phyloP scores from a whole-genome alignment of 2,113 vertebrate genomes.

The Telmatochromis sp. region DNA sequence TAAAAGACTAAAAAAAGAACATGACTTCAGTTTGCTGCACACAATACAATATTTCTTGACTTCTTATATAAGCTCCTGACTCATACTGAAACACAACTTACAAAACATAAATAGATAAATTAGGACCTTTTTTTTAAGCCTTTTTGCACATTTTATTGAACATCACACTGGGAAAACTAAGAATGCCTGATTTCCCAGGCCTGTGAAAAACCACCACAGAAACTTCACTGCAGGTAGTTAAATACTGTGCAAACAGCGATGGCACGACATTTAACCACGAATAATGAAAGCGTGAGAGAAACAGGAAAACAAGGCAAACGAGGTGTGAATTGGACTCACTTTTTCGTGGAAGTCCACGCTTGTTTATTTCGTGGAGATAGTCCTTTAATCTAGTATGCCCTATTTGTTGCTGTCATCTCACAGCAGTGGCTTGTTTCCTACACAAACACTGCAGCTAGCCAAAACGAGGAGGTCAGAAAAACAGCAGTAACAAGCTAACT shows the following conservation, averaged over 20 bases:
- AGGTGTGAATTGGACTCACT: neutral
- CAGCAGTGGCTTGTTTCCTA: neutral
- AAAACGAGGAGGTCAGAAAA: neutral
- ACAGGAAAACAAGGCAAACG: neutral
- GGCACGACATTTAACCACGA: neutral
- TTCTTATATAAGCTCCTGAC: neutral
- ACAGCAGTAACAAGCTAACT: neutral
- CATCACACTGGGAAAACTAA: neutral
- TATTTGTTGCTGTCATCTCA: neutral
- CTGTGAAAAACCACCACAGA: neutral
- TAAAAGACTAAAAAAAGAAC: neutral
- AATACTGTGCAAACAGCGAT: neutral
- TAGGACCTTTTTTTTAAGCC: neutral
- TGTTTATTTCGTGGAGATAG: neutral
- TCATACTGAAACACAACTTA: neutral
- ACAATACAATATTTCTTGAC: neutral
- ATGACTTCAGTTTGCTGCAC: neutral
- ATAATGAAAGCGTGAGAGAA: neutral
- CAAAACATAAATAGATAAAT: neutral
- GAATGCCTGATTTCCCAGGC: neutral
- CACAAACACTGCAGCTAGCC: neutral
- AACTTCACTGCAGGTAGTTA: neutral
- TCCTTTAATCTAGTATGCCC: neutral
- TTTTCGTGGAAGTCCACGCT: neutral
- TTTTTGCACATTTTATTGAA: neutral